A percentile compares a stretch with the other conserved stretches of the same genome.
Evolutionary conservation across 2,797 vertebrate genomes (phyloP).

Genomic region (Tragelaphus eurycerus): DNA sequence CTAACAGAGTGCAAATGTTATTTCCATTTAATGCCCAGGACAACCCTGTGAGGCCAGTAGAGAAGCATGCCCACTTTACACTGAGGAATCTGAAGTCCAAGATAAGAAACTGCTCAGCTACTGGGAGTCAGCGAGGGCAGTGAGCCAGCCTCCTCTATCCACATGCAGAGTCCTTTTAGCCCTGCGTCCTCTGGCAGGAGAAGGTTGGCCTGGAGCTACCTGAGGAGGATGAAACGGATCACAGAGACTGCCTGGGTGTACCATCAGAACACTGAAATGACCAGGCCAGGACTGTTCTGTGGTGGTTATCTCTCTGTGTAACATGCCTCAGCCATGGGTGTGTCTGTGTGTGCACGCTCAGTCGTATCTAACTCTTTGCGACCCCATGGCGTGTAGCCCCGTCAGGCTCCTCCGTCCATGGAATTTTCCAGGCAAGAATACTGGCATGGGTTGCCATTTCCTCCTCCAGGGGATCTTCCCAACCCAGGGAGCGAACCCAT

Average conservation of each 20-base stretch:
- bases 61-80: not conserved
- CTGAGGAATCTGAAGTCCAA: not conserved
- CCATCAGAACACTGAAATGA: not conserved
- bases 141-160: not conserved
- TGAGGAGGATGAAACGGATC: not conserved
- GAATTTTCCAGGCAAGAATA: not conserved
- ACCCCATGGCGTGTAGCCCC: not conserved
- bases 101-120: not conserved
- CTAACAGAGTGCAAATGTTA: not conserved
- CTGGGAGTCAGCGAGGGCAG: not conserved
- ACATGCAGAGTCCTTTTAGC: not conserved
- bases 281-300: not conserved
- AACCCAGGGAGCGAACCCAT: not conserved
- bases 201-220: not conserved
- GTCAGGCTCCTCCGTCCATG: fast-evolving
- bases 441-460: not conserved
- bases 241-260: not conserved
- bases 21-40: not conserved
- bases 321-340: not conserved
- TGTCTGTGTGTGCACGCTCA: not conserved
- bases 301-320: not conserved
- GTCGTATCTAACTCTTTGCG: not conserved
- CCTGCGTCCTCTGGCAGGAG: not conserved
- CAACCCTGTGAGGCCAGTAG: not conserved
- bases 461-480: not conserved